Conservation (phyloP, 1,140 invertebrate species). For the Agrilus planipennis region DNA sequence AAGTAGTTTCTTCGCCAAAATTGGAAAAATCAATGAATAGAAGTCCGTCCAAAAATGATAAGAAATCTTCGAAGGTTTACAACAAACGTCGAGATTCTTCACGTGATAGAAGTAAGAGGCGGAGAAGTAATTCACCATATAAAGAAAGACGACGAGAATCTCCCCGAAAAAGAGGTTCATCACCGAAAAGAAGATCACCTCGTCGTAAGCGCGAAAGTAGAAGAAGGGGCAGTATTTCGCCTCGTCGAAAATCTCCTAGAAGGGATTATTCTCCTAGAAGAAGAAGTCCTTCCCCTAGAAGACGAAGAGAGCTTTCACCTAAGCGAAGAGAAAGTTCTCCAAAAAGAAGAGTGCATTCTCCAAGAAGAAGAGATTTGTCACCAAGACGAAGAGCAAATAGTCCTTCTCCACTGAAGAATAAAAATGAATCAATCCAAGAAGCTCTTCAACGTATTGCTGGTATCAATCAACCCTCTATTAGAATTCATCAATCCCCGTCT, state of each 20-base stretch:
- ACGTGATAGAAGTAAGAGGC: no score
- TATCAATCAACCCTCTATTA: slow-evolving; percentile 1
- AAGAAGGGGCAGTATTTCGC: slow-evolving; percentile 9
- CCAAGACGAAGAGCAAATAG: slow-evolving; percentile 5
- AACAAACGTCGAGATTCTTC: no score
- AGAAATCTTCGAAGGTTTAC: no score
- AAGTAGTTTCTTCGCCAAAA: no score
- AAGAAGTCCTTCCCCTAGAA: slow-evolving; percentile 9
- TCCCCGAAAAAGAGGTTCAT: slow-evolving; percentile 8
- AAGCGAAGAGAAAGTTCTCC: slow-evolving; percentile 1
- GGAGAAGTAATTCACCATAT: no score
- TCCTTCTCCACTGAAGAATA: slow-evolving; percentile 1
- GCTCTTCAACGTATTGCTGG: slow-evolving; percentile 8
- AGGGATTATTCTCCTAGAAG: slow-evolving; percentile 13
- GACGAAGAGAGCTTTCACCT: not conserved
- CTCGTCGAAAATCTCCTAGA: slow-evolving; percentile 6
- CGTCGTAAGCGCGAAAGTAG: not conserved
- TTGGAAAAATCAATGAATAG: no score
- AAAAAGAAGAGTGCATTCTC: not conserved
- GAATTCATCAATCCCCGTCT: slow-evolving; percentile 6
- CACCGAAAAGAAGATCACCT: slow-evolving; percentile 5
- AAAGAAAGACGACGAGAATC: no score
- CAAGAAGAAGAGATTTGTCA: not conserved
- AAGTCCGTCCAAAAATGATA: no score
- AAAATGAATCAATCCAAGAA: slow-evolving; percentile 5